Base-by-base conservation (phyloP, 1,140 invertebrate species). In the Cotesia chilonis region DNA sequence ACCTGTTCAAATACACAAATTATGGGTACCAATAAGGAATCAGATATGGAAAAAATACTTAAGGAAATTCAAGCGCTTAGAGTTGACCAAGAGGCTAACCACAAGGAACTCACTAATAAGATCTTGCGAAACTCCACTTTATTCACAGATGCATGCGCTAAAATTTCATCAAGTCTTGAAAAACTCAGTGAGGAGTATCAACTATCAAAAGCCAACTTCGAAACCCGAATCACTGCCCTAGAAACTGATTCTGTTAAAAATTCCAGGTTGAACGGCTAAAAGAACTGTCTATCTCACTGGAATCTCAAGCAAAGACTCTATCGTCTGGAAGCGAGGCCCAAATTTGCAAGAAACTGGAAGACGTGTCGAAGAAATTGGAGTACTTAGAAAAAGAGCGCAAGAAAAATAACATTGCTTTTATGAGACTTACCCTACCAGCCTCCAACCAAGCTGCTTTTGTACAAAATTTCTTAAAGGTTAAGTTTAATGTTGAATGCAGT, bases 301-400 rank as follows among this genome's bases (percentile, higher is more conserved):
- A 55, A 12, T 4, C 54, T 55, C 2, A 12, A 4, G 9, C 12
- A 1, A 55, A 55, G 54, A 14, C 12, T 1, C 54, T 55, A 5
- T 12, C 54, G 12, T 12, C 10, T 10, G 3, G 0, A 6, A 55
- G 3, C 9, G 54, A 20, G 17, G 10, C 1, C 3, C 3, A 9
- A 20, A n/a, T 63, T 0, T 17, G 2, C 60, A 63, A 28, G 7
- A 63, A 63, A 63, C 60, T 63, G 2, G 5, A 63, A 63, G 20
- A 63, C 28, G 1, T 63, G 60, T 3, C 14, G 12, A 4, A 10
- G 28, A 63, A 63, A 63, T 28, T 63, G 37, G 20, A 63, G 60
- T 9, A 63, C 28, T 5, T 63, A 38, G 60, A 63, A 20, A 63
- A 63, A 63, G 60, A 63, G 35, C 60, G 60, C 6, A 63, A n/a